Evolutionary conservation across 2,113 vertebrate genomes (phyloP).

Genomic region (Motacilla tschutschensis): DNA sequence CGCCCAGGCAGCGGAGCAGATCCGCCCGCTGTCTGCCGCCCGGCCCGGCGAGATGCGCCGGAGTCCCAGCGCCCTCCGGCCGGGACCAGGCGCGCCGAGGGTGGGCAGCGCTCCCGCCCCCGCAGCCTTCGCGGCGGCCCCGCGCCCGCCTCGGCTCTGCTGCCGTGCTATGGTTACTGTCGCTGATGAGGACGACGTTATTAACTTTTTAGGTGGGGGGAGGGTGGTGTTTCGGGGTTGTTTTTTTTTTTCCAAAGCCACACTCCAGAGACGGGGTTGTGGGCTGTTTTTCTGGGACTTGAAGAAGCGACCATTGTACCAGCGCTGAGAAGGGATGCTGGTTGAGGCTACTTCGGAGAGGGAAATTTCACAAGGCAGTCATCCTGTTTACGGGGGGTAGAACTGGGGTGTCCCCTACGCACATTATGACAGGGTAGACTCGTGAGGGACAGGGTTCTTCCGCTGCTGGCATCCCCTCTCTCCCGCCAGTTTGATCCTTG

Average conservation of each 20-base stretch:
- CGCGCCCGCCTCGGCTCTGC: neutral
- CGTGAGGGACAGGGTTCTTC: too few relatives aligned
- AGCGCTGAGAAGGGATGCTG: neutral
- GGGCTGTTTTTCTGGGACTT: neutral
- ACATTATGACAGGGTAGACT: neutral
- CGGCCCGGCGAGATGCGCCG: fast-evolving
- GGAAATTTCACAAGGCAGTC: neutral
- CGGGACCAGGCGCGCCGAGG: fast-evolving
- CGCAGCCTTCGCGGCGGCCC: too few relatives aligned
- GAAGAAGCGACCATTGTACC: neutral
- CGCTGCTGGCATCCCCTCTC: fast-evolving
- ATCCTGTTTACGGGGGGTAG: fast-evolving
- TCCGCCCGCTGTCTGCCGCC: too few relatives aligned
- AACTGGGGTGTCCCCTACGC: too few relatives aligned
- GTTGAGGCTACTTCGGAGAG: neutral
- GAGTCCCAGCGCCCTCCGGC: fast-evolving
- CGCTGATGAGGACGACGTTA: too few relatives aligned
- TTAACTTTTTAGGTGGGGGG: neutral
- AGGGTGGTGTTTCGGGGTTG: neutral
- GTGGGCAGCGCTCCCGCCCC: neutral
- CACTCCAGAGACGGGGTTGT: fast-evolving
- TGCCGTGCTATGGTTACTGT: neutral
- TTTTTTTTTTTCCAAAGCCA: neutral
- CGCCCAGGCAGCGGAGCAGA: neutral
- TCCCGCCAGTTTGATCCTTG: fast-evolving